Conservation (phyloP, 2,113 vertebrate genomes). For the Taxidea taxus region DNA sequence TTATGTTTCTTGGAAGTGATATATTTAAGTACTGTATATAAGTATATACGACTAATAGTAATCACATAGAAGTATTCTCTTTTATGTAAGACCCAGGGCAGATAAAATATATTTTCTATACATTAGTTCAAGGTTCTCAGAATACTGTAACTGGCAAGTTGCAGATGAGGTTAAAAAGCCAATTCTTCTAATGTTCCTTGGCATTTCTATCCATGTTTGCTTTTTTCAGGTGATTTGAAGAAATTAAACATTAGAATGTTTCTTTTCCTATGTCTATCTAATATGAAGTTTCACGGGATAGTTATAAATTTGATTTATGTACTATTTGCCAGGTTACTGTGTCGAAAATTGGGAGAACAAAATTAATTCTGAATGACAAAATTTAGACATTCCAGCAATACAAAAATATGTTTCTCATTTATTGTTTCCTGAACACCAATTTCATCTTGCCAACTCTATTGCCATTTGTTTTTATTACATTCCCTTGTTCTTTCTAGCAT, state of each 20-base stretch:
- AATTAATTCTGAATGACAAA: neutral
- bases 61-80: rapidly evolving
- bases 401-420: neutral
- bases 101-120: too few relatives aligned
- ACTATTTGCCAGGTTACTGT: neutral
- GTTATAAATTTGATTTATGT: neutral
- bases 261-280: neutral
- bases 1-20: neutral
- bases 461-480: neutral
- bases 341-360: neutral
- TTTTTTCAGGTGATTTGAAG: neutral
- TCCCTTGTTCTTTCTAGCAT: neutral
- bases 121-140: neutral
- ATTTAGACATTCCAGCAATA: neutral
- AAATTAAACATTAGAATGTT: neutral
- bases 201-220: neutral
- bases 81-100: neutral
- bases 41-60: neutral
- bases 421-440: neutral
- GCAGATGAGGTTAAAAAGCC: neutral
- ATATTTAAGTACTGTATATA: neutral
- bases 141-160: too few relatives aligned
- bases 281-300: neutral
- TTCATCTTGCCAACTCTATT: neutral
- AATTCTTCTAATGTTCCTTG: neutral